Conservation (phyloP, 2,888 invertebrate species). For the Coenonympha glycerion region DNA sequence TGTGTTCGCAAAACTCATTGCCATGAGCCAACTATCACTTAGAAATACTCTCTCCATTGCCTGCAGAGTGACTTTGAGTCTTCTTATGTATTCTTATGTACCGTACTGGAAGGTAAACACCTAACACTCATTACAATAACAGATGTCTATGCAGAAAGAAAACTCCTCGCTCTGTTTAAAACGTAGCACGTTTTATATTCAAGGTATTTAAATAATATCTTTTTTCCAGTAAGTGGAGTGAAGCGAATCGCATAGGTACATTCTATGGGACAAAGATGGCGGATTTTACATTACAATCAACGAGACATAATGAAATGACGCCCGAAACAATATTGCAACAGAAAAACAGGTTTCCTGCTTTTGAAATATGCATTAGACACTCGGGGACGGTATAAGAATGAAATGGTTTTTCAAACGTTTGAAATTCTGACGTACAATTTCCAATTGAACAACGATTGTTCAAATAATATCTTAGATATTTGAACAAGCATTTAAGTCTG, state of each 20-base stretch:
- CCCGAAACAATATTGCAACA: conserved; percentile 56
- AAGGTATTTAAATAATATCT: neutral
- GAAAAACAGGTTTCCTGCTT: conserved; percentile 68
- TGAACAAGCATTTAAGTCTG: too few relatives aligned
- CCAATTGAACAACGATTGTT: too few relatives aligned
- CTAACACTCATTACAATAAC: too few relatives aligned
- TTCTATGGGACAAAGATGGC: conserved; percentile 67
- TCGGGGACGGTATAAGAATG: conserved; percentile 31
- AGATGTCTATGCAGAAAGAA: too few relatives aligned
- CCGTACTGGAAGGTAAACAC: too few relatives aligned
- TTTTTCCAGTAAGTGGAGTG: conserved; percentile 23
- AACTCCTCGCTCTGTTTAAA: neutral
- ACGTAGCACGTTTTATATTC: neutral
- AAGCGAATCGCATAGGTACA: conserved; percentile 50
- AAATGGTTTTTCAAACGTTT: conserved; percentile 23
- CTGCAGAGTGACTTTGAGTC: too few relatives aligned
- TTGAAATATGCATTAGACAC: conserved; percentile 41
- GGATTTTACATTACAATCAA: conserved; percentile 68
- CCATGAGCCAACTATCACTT: too few relatives aligned
- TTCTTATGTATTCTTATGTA: too few relatives aligned
- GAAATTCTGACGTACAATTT: conserved; percentile 1
- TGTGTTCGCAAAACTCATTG: too few relatives aligned
- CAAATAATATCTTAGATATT: too few relatives aligned
- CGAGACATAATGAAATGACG: conserved; percentile 56
- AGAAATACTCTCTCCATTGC: too few relatives aligned